Evolutionary conservation across 2,113 vertebrate species (phyloP), one percentile per base, ranked within the genome.

Genomic region (Pelecanus crispus): DNA sequence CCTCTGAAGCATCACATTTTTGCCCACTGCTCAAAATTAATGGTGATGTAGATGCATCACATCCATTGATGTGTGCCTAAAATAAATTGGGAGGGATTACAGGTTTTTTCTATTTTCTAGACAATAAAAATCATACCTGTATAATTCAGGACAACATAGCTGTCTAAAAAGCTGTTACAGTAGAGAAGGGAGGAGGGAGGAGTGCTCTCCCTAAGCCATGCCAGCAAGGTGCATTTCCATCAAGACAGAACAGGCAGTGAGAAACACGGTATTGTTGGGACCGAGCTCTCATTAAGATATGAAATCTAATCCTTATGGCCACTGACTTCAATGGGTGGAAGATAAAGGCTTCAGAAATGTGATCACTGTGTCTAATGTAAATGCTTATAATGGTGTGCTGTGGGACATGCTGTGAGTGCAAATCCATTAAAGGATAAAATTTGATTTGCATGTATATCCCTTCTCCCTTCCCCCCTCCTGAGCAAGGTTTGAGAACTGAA

Each of bases 301-400:
- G 90, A 93, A 93, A 96, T 92, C 58, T 90, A 88, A 96, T 88
- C 72, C 75, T 96, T 92, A 36, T 74, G 62, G 65, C 84, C 45
- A 12, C 74, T 95, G 81, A 63, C 62, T 95, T 92, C 59, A 88
- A 5, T 58, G 45, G 21, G 55, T 13, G 13, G 34, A 91, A 89
- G 52, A 91, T 81, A 92, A 94, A 87, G 67, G 71, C 74, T 95
- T 95, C 79, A 92, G 95, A 97, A 96, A 91, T 86, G 73, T 88
- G 89, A 95, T 95, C 65, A 72, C 58, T 36, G 21, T 87, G 81
- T 92, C 83, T 94, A 78, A 90, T 86, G 81, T 92, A 86, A 92
- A 78, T 91, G 91, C 78, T 72, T 68, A 44, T 93, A 94, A 93
- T 86, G 70, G 44, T 93, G 89, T 83, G 66, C 81, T 80, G 73